Conservation (phyloP, 2,888 invertebrate species). For the Drosophila infuscata region DNA sequence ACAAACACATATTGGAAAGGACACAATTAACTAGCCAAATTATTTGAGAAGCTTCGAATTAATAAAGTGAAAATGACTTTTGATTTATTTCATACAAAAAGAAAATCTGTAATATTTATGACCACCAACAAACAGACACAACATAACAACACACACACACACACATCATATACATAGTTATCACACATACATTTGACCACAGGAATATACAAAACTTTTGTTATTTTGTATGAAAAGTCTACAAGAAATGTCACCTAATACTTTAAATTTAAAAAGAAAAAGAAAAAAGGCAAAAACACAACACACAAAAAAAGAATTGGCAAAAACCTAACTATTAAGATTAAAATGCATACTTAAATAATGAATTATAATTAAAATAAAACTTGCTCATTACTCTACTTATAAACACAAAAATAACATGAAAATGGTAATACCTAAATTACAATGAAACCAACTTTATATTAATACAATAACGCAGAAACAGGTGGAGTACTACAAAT, state of each 20-base stretch:
- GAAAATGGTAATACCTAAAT: conserved; percentile 74
- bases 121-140: conserved; percentile 42
- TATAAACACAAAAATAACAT: conserved; percentile 63
- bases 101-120: conserved; percentile 42
- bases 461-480: conserved; percentile 54
- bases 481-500: conserved; percentile 60
- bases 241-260: conserved; percentile 69
- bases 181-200: conserved; percentile 13
- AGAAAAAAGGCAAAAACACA: conserved; percentile 1
- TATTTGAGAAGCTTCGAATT: conserved; percentile 50
- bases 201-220: conserved; percentile 59
- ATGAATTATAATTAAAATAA: conserved; percentile 71
- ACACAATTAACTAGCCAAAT: conserved; percentile 43
- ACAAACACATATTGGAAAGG: conserved; percentile 31
- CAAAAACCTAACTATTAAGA: conserved; percentile 63
- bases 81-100: conserved; percentile 24
- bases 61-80: conserved; percentile 38
- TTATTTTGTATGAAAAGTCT: conserved; percentile 69
- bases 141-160: conserved; percentile 15
- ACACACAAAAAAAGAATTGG: conserved; percentile 23
- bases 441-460: conserved; percentile 64
- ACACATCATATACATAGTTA: conserved; percentile 16
- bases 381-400: conserved; percentile 78
- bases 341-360: conserved; percentile 68
- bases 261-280: conserved; percentile 44